These are phyloP conservation scores for Urophycis tenuis DNA, from an alignment of 2,797 vertebrate species.

Conservation along the genomic window DNA sequence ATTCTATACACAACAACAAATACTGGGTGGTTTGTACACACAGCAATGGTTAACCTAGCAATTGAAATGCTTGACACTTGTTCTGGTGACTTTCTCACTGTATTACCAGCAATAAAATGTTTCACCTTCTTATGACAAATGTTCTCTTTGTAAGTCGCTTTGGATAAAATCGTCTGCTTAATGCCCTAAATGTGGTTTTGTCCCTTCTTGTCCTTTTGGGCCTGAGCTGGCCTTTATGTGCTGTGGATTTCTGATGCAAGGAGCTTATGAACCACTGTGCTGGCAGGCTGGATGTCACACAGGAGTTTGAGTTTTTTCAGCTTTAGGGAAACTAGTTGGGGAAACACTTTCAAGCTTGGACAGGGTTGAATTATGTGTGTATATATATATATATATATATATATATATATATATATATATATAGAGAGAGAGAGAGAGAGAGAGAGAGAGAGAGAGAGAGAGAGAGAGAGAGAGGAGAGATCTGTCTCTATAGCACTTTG, in stretches of 20 bases:
- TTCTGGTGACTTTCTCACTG: no score
- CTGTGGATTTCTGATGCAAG: neutral
- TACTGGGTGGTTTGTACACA: no score
- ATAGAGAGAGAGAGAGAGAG: neutral
- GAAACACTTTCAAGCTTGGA: neutral
- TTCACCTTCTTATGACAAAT: no score
- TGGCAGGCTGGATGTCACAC: neutral
- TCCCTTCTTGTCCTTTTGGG: neutral
- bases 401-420: no score
- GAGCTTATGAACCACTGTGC: neutral
- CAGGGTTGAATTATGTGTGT: neutral
- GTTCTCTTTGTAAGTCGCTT: no score
- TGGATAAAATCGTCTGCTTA: no score
- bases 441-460: neutral
- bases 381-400: no score
- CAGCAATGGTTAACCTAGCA: no score
- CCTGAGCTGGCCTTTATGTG: neutral
- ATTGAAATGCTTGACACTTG: no score
- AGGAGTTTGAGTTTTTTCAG: neutral
- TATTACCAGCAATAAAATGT: no score
- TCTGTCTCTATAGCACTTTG: neutral
- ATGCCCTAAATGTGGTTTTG: no score
- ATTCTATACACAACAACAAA: no score
- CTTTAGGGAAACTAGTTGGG: neutral
- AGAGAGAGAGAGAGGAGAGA: conserved; percentile 1